A percentile compares a stretch with the other conserved stretches of the same genome.
These are phyloP conservation scores for Gracilinanus agilis DNA, from an alignment of 2,113 vertebrate genomes.

Conservation along the genomic window DNA sequence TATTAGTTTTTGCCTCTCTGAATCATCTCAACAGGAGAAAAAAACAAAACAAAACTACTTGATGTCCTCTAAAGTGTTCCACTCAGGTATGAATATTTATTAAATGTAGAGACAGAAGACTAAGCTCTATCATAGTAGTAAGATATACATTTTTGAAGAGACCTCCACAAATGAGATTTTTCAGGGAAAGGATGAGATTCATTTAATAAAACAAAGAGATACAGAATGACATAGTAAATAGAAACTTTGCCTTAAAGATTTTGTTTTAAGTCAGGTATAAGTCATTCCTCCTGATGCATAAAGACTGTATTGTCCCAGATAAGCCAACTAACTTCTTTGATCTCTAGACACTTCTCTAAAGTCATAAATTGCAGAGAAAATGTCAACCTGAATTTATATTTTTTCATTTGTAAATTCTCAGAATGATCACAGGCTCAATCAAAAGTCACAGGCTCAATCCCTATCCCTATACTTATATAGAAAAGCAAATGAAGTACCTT, in stretches of 20 bases:
- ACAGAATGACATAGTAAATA: not conserved
- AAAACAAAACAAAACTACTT: not conserved
- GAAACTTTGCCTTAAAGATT: not conserved
- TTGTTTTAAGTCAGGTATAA: not conserved
- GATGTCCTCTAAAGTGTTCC: not conserved
- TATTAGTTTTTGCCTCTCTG: slow-evolving; percentile 8
- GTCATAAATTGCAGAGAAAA: not conserved
- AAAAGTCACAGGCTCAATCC: not conserved
- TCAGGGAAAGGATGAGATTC: not conserved
- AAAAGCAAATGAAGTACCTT: slow-evolving; percentile 86
- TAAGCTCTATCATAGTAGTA: not conserved
- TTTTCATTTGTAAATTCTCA: not conserved
- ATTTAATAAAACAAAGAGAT: not conserved
- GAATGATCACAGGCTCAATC: too few species aligned
- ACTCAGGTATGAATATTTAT: not conserved
- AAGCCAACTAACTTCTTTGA: not conserved
- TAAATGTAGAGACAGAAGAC: not conserved
- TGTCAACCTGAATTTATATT: not conserved
- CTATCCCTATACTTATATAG: not conserved
- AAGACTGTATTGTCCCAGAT: not conserved
- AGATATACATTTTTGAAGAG: not conserved
- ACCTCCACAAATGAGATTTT: not conserved
- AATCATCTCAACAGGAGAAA: slow-evolving; percentile 10
- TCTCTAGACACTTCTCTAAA: not conserved
- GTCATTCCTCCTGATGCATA: not conserved